Percentiles rank a stretch among this genome's conserved stretches.
Evolutionary conservation across 2,113 vertebrate genomes (phyloP).

Genomic region (Eretmochelys imbricata): DNA sequence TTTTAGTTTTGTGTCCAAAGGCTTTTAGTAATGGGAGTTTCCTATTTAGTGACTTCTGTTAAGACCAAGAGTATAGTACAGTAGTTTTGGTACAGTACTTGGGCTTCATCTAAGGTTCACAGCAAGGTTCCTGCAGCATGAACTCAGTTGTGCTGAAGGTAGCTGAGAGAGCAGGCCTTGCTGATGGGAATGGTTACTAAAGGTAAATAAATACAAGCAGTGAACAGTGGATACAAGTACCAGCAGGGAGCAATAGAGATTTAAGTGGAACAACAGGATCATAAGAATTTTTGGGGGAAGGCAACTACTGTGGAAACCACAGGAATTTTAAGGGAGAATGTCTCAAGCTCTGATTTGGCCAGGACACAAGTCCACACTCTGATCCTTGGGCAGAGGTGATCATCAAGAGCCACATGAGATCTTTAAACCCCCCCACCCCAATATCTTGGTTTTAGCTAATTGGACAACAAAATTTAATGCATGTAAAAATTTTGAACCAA

Average conservation of each 20-base stretch:
- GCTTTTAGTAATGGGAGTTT: not conserved
- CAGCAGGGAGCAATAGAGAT: not conserved
- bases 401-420: not conserved
- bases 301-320: not conserved
- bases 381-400: not conserved
- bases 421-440: not conserved
- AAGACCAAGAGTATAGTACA: not conserved
- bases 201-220: not conserved
- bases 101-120: not conserved
- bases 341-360: not conserved
- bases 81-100: not conserved
- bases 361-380: not conserved
- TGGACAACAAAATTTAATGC: not conserved
- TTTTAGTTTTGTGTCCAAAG: not conserved
- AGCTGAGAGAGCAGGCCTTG: not conserved
- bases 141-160: not conserved
- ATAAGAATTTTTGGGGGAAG: not conserved
- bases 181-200: not conserved
- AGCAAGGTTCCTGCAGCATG: accelerated
- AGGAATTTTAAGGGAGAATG: not conserved
- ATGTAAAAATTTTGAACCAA: not conserved
- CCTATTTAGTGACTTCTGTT: not conserved
- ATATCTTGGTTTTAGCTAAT: not conserved
- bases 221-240: not conserved
- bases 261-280: not conserved